These are phyloP conservation scores for Drosophila helvetica DNA, from an alignment of 2,888 invertebrate genomes.

Conservation along the genomic window DNA sequence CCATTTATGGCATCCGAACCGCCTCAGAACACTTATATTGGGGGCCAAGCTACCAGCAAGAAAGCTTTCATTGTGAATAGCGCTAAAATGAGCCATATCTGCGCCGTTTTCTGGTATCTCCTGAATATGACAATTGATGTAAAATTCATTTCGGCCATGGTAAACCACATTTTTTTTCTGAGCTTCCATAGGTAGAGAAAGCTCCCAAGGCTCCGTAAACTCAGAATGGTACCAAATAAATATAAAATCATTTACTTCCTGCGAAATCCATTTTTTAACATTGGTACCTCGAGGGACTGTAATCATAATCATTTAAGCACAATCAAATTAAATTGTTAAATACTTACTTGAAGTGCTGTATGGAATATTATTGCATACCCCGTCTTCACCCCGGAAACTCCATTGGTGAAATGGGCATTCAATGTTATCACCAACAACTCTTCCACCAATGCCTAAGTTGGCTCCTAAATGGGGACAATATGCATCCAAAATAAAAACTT, in stretches of 20 bases:
- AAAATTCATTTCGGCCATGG: slow-evolving; percentile 91
- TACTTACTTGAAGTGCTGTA: slow-evolving; percentile 83
- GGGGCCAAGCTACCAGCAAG: slow-evolving; percentile 85
- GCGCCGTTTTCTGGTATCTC: slow-evolving; percentile 96
- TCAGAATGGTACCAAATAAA: slow-evolving; percentile 94
- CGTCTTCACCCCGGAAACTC: slow-evolving; percentile 90
- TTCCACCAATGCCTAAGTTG: slow-evolving; percentile 92
- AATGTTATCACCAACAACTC: slow-evolving; percentile 90
- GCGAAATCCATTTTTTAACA: slow-evolving; percentile 88
- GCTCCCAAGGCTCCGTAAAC: slow-evolving; percentile 88
- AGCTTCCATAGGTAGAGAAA: slow-evolving; percentile 86
- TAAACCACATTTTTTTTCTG: slow-evolving; percentile 86
- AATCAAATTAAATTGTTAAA: not conserved
- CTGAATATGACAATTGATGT: slow-evolving; percentile 89
- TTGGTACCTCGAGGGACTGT: slow-evolving; percentile 89
- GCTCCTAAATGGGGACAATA: slow-evolving; percentile 97
- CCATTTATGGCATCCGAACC: slow-evolving; percentile 86
- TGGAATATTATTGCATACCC: slow-evolving; percentile 90
- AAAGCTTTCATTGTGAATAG: slow-evolving; percentile 89
- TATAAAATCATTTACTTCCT: slow-evolving; percentile 89
- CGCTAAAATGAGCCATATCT: slow-evolving; percentile 91
- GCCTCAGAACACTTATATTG: slow-evolving; percentile 73
- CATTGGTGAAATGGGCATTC: slow-evolving; percentile 96
- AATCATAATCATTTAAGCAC: not conserved
- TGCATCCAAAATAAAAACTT: slow-evolving; percentile 90